These are phyloP conservation scores for Halocynthia aurantium DNA, from an alignment of 23 tunicate genomes.

Conservation along the genomic window DNA sequence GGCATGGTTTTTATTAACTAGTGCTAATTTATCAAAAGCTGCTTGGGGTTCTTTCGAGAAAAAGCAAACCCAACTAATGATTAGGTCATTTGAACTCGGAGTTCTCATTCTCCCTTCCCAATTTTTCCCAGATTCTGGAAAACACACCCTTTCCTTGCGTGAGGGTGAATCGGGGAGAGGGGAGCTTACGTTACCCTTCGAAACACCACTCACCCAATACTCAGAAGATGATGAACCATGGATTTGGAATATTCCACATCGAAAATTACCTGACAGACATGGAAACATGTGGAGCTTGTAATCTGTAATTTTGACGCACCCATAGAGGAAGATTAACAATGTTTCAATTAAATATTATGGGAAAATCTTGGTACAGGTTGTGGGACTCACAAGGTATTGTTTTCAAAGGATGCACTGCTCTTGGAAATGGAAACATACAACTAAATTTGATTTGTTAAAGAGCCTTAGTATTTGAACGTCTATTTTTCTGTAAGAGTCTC, in stretches of 20 bases:
- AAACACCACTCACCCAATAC: slow-evolving; percentile 48
- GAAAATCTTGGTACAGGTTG: no score
- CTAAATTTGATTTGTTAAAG: no score
- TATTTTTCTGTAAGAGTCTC: no score
- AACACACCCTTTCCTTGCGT: not conserved
- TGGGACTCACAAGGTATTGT: no score
- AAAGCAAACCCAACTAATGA: slow-evolving; percentile 46
- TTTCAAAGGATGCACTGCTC: no score
- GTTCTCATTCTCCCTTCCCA: slow-evolving; percentile 59
- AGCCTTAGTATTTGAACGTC: no score
- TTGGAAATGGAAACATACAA: no score
- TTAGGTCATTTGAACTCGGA: slow-evolving; percentile 77
- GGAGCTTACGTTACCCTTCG: slow-evolving; percentile 38
- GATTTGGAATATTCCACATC: slow-evolving; percentile 81
- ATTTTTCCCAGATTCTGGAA: not conserved
- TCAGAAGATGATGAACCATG: slow-evolving; percentile 58
- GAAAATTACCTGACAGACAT: slow-evolving; percentile 55
- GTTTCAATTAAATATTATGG: no score
- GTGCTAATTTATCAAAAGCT: slow-evolving; percentile 88
- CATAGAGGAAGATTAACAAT: no score
- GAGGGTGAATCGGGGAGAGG: not conserved
- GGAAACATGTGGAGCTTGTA: slow-evolving; percentile 69
- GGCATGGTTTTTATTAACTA: slow-evolving; percentile 86
- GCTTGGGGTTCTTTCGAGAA: slow-evolving; percentile 90
- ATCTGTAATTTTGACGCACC: no score